These are phyloP conservation scores for Myripristis jacobus DNA, from an alignment of 2,797 vertebrate genomes.

Conservation along the genomic window DNA sequence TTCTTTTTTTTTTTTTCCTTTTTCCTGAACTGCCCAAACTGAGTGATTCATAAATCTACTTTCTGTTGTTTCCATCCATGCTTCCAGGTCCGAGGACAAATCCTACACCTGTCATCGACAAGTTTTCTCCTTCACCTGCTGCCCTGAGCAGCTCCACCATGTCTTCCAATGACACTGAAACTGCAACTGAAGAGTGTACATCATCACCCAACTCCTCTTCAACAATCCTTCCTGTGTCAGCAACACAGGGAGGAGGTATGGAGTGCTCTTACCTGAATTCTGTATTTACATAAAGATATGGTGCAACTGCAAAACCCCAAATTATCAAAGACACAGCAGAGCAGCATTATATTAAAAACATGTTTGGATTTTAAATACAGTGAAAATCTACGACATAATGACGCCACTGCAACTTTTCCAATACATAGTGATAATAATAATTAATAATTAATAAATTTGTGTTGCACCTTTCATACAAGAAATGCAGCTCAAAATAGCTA, in stretches of 20 bases:
- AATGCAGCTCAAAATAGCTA: no score
- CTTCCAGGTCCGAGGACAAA: not conserved
- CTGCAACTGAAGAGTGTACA: not conserved
- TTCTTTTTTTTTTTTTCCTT: not conserved
- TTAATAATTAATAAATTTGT: no score
- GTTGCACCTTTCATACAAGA: no score
- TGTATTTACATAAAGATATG: no score
- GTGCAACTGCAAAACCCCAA: no score
- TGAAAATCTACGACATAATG: no score
- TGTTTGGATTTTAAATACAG: no score
- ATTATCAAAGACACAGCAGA: no score
- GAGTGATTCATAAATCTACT: not conserved
- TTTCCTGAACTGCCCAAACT: not conserved
- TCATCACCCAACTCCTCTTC: not conserved
- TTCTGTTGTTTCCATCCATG: slow-evolving; percentile 1
- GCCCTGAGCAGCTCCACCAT: not conserved
- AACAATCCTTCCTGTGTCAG: not conserved
- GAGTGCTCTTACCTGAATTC: no score
- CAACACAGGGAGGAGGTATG: slow-evolving; percentile 5
- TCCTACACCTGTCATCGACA: not conserved
- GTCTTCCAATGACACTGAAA: not conserved
- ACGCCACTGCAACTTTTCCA: no score
- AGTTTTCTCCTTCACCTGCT: not conserved
- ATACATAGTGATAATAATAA: no score
- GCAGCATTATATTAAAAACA: no score